Evolutionary conservation across 2,113 vertebrate genomes (phyloP), one percentile per base, ranked within the genome.

Genomic region (Oncorhynchus gorbuscha): DNA sequence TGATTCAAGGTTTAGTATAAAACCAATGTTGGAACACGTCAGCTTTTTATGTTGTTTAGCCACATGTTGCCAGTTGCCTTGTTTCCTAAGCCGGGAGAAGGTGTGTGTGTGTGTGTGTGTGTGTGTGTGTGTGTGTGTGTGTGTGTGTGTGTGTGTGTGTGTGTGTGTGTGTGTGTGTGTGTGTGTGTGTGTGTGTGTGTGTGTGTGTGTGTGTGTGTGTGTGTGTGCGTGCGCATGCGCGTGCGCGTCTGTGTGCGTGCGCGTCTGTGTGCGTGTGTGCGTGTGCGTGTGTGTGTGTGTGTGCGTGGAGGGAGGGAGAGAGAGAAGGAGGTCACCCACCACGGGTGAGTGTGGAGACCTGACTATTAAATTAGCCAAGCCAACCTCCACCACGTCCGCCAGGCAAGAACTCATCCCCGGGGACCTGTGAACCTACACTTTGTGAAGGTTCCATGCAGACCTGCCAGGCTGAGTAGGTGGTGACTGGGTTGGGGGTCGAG

Each of bases 381-480:
- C 76, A 77, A 66, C 78, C 69, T 68, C 75, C 74, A 51, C 68
- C 76, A 77, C 16, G 77, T 66, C 51, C 71, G 71, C 71, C 67
- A 61, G 55, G 67, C 67, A 80, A 71, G 35, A 71, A 64, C 71
- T 45, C 66, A 91, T 93, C 93, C 91, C 89, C 86, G 86, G 88
- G 85, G 92, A 89, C 93, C 91, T 89, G 91, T 90, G 93, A 92
- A 94, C 91, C 93, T 93, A 89, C 91, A 86, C 88, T 80, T 80
- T 83, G 76, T 18, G 82, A 91, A 92, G 89, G 51, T 18, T 87
- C 91, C 59, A 64, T 90, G 86, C 14, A 18, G 93, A 93, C 93
- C 92, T 93, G 92, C 74, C 48, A 87, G 88, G 81, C 85, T 89
- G 92, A 91, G 94, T 93, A 92, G 94, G 94, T 92, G 93, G 91